A percentile compares a stretch with the other conserved stretches of the same genome.
Conservation (phyloP, 2,113 vertebrate genomes). For the Pyrgilauda ruficollis region DNA sequence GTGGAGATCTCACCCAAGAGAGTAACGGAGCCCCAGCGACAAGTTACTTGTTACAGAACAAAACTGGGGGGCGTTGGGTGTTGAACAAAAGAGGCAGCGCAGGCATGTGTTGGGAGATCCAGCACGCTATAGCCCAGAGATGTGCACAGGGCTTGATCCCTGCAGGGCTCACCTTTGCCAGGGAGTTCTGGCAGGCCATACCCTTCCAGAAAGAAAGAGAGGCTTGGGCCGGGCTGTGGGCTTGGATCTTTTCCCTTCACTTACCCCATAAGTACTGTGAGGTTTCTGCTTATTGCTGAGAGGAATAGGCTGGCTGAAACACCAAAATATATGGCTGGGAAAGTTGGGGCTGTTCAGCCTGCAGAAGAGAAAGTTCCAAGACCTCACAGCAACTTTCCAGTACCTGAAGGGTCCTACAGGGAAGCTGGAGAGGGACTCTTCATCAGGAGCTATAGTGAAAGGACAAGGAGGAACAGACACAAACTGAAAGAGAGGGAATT, state of each 20-base stretch:
- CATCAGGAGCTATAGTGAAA: not conserved
- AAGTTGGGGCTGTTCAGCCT: not conserved
- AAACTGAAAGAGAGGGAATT: not conserved
- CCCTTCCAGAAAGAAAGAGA: not conserved
- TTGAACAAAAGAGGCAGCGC: not conserved
- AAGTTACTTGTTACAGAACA: not conserved
- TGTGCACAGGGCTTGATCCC: accelerated
- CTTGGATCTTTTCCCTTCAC: not conserved
- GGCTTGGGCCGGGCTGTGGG: not conserved
- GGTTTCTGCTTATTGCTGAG: not conserved
- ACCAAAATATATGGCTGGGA: not conserved
- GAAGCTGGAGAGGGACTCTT: not conserved
- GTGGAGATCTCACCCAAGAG: not conserved
- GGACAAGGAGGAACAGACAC: not conserved
- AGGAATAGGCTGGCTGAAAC: not conserved
- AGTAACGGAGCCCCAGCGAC: not conserved
- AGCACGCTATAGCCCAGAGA: accelerated
- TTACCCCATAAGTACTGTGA: not conserved
- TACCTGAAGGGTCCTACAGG: not conserved
- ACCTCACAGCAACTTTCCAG: not conserved
- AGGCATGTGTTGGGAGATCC: accelerated
- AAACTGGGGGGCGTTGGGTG: not conserved
- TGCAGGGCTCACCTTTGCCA: not conserved
- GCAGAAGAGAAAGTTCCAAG: not conserved
- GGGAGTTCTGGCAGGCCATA: not conserved